Evolutionary conservation across 2,888 invertebrate species (phyloP), one percentile per base, ranked within the genome.

Genomic region (Ophraella communa): DNA sequence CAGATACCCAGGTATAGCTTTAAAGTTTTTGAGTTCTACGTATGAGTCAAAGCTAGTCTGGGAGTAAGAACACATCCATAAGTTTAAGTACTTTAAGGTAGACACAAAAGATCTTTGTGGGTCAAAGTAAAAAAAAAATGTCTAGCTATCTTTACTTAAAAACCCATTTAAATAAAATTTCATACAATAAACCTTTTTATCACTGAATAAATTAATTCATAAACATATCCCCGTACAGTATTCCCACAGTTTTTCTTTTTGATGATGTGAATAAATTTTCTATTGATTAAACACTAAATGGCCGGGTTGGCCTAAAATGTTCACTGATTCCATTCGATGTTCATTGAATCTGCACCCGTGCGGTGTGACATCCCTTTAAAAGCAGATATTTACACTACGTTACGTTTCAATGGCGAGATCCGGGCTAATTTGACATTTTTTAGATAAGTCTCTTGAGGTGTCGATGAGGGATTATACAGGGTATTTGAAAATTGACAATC

Each of bases 201-300:
- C n/a, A n/a, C 30, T 30, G 30, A 8, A 30, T 30, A 3, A 10
- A 30, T 30, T 30, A 30, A 30, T 30, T 30, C 30, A 8, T 8
- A 27, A 27, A 27, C 27, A 10, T n/a, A n/a, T 17, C 14, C 7
- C 1, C 5, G 39, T 17, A 17, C 1, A 39, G 39, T 5, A 17
- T 39, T 39, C 39, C 39, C 60, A 60, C 52, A 39, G 44, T 44
- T 30, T 52, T 44, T 14, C 3, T 39, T 17, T 7, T 39, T 49
- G 24, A 58, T 53, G 64, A 62, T 51, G 60, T 63, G 80, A 80
- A 81, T 81, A 80, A 78, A 80, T 81, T 81, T 81, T 81, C 80
- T 77, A 75, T 75, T 77, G 79, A 79, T 78, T 79, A 79, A 76
- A 75, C 77, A 71, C 77, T 80, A 80, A 81, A 80, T 80, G 76